These are phyloP conservation scores for Hippopotamus amphibius DNA, from an alignment of 2,113 vertebrate species.

Conservation along the genomic window DNA sequence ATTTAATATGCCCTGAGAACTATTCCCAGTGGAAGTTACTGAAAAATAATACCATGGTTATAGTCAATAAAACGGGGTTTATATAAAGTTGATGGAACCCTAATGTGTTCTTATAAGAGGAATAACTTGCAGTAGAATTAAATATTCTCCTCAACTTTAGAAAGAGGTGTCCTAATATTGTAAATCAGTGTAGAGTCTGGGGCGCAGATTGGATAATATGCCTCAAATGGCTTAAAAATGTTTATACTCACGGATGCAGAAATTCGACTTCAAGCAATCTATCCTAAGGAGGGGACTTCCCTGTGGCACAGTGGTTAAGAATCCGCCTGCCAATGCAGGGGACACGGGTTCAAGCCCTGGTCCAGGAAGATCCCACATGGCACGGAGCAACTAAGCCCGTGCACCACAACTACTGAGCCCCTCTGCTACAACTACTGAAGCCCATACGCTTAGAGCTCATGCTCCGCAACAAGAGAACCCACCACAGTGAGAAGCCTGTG, in stretches of 20 bases:
- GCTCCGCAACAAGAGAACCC: too few species aligned
- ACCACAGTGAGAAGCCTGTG: too few species aligned
- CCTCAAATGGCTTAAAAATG: not conserved
- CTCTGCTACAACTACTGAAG: too few species aligned
- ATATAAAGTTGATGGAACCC: not conserved
- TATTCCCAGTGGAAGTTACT: not conserved
- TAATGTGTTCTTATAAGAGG: not conserved
- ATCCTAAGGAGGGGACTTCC: not conserved
- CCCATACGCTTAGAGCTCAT: too few species aligned
- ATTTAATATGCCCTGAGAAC: conserved; percentile 3
- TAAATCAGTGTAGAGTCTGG: not conserved
- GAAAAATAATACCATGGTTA: not conserved
- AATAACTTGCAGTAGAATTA: not conserved
- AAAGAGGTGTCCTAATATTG: not conserved
- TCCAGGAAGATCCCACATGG: too few species aligned
- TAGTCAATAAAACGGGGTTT: not conserved
- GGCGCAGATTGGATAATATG: not conserved
- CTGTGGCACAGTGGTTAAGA: too few species aligned
- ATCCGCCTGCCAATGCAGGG: too few species aligned
- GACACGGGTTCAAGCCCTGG: too few species aligned
- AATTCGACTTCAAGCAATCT: not conserved
- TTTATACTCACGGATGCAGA: not conserved
- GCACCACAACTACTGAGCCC: too few species aligned
- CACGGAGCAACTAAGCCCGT: too few species aligned
- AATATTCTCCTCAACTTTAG: not conserved